Percentiles rank a stretch among this genome's conserved stretches.
phyloP scores from a whole-genome alignment of 2,113 vertebrate species.

The Sinocyclocheilus anophthalmus region DNA sequence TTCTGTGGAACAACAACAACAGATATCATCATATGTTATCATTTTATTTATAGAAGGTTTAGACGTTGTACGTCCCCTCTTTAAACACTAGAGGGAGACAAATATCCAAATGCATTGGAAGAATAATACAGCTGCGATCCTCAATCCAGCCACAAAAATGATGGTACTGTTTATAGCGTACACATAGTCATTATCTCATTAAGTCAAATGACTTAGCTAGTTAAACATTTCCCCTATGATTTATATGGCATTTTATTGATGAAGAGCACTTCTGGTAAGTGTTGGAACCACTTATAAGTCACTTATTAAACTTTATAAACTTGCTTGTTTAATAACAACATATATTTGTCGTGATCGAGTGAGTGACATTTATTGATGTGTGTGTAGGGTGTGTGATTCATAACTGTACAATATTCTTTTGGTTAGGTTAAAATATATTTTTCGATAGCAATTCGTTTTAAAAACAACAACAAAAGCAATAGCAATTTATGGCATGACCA shows the following conservation, averaged over 20 bases:
- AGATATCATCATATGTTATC: neutral
- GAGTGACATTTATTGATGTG: neutral
- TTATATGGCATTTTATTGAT: neutral
- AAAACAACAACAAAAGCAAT: neutral
- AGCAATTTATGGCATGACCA: neutral
- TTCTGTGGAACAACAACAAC: neutral
- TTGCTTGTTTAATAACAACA: neutral
- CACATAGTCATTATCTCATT: neutral
- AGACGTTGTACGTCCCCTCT: neutral
- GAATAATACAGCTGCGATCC: neutral
- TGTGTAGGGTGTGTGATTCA: neutral
- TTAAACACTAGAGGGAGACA: constrained; percentile 46
- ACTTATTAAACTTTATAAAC: neutral
- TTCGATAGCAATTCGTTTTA: neutral
- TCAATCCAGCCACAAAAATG: neutral
- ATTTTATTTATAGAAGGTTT: neutral
- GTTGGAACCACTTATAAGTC: neutral
- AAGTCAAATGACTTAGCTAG: neutral
- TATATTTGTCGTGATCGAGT: neutral
- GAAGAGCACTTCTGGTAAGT: neutral
- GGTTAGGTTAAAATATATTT: neutral
- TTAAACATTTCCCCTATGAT: neutral
- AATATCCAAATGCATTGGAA: neutral
- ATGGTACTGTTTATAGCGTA: no score
- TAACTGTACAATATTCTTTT: neutral